phyloP scores from a whole-genome alignment of 1,140 invertebrate species.

The Bombyx mori region ASM3026992v2 NC_085129.1:11517501-11518000 shows the following conservation, averaged over 20 bases:
- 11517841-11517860: slow-evolving; percentile 20
- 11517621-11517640: slow-evolving; percentile 15
- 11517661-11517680: slow-evolving; percentile 53
- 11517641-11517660: slow-evolving; percentile 15
- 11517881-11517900: slow-evolving; percentile 11
- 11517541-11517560: slow-evolving; percentile 47
- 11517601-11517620: slow-evolving; percentile 21
- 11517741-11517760: slow-evolving; percentile 33
- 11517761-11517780: slow-evolving; percentile 37
- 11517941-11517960: slow-evolving; percentile 6
- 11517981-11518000: too few species aligned
- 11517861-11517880: slow-evolving; percentile 15
- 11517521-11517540: slow-evolving; percentile 47
- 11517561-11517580: slow-evolving; percentile 13
- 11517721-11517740: slow-evolving; percentile 42
- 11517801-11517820: slow-evolving; percentile 13
- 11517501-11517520: slow-evolving; percentile 46
- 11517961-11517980: slow-evolving; percentile 1
- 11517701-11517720: slow-evolving; percentile 67
- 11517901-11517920: slow-evolving; percentile 6
- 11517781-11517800: slow-evolving; percentile 22
- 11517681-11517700: slow-evolving; percentile 62
- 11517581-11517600: slow-evolving; percentile 18
- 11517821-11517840: slow-evolving; percentile 19
- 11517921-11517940: slow-evolving; percentile 12